A percentile compares a stretch with the other conserved stretches of the same genome.
These are phyloP conservation scores for Elaphurus davidianus DNA, from an alignment of 2,113 vertebrate species.

Conservation along the genomic window DNA sequence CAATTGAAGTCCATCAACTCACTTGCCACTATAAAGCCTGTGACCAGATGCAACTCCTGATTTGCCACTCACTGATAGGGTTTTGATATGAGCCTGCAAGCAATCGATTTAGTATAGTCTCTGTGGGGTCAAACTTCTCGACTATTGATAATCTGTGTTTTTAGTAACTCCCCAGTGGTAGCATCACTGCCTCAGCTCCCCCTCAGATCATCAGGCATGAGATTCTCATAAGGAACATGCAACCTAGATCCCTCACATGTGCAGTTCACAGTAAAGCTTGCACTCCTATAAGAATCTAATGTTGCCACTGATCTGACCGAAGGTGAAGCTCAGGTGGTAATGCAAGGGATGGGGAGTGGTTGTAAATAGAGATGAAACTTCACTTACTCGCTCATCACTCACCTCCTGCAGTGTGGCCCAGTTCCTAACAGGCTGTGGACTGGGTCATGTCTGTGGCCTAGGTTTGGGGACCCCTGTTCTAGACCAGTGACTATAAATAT, in stretches of 20 bases:
- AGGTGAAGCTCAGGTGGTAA: neutral
- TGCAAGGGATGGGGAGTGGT: neutral
- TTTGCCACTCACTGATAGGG: neutral
- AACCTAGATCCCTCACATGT: neutral
- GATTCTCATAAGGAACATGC: neutral
- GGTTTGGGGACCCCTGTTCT: neutral
- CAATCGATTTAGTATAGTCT: neutral
- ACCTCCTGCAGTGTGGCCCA: neutral
- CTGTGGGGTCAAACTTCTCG: neutral
- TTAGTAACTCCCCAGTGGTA: neutral
- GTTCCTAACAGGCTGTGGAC: fast-evolving
- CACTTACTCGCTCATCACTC: neutral
- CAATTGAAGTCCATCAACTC: neutral
- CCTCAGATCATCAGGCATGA: neutral
- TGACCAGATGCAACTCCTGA: neutral
- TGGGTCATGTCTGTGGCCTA: neutral
- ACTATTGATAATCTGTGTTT: neutral
- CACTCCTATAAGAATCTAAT: neutral
- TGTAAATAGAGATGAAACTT: neutral
- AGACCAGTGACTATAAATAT: neutral
- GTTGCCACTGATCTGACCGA: neutral
- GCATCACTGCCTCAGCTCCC: neutral
- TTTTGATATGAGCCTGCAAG: neutral
- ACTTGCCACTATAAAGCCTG: neutral
- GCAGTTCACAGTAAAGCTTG: neutral